Conservation (phyloP, 1,140 invertebrate species). For the Ceratosolen fusciceps region DNA sequence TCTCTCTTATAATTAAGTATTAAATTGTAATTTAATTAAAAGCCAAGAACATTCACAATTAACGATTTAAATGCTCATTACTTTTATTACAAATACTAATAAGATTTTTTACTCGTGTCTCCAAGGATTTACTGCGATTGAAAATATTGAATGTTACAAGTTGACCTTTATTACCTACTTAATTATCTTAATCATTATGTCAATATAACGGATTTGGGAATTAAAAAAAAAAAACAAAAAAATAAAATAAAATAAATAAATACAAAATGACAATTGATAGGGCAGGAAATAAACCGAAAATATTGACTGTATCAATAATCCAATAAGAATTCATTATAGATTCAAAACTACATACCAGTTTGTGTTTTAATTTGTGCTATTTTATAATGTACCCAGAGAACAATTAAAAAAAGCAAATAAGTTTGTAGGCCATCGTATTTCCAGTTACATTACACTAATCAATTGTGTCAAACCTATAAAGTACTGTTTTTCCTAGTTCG, state of each 20-base stretch:
- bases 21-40: too few relatives aligned
- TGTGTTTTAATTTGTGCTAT: neutral
- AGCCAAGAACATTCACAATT: too few relatives aligned
- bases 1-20: too few relatives aligned
- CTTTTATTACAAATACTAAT: too few relatives aligned
- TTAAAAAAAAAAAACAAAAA: too few relatives aligned
- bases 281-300: neutral
- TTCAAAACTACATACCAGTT: neutral
- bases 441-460: conserved; percentile 20
- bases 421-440: neutral
- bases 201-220: too few relatives aligned
- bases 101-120: too few relatives aligned
- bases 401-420: neutral
- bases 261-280: conserved; percentile 1
- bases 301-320: neutral
- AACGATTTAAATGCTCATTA: too few relatives aligned
- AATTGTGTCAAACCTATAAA: neutral
- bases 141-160: neutral
- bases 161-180: conserved; percentile 1
- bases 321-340: neutral
- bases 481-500: neutral
- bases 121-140: neutral
- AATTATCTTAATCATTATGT: neutral
- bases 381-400: neutral
- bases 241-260: neutral